Conservation (phyloP, 2,113 vertebrate genomes). For the Syngnathus typhle region DNA sequence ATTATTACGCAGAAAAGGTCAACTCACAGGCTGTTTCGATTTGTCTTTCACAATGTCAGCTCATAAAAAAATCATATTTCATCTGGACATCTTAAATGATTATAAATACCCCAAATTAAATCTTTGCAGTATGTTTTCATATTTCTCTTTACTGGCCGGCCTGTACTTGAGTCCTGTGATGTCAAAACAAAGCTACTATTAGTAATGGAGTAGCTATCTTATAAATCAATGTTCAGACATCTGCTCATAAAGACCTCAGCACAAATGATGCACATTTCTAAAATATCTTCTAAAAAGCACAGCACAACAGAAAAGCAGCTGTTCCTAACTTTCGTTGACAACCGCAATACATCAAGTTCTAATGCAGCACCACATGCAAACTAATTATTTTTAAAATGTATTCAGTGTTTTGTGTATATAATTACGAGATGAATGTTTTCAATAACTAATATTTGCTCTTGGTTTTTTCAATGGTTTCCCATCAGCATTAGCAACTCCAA, state of each 20-base stretch:
- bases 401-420: neutral
- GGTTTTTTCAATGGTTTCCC: neutral
- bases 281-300: neutral
- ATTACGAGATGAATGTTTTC: neutral
- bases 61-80: neutral
- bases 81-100: neutral
- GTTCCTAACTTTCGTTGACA: slow-evolving; percentile 1
- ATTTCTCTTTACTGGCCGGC: neutral
- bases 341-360: neutral
- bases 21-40: neutral
- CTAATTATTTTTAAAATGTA: neutral
- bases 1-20: neutral
- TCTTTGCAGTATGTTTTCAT: neutral
- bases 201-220: slow-evolving; percentile 4
- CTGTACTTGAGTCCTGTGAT: neutral
- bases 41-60: neutral
- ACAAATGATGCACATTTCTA: slow-evolving; percentile 8
- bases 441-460: neutral
- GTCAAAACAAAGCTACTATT: neutral
- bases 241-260: slow-evolving; percentile 22
- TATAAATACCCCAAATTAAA: neutral
- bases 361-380: neutral
- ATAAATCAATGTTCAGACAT: slow-evolving; percentile 25
- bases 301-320: slow-evolving; percentile 24
- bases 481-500: neutral